Conservation (phyloP, 2,888 invertebrate genomes). For the Anthrax anthrax region DNA sequence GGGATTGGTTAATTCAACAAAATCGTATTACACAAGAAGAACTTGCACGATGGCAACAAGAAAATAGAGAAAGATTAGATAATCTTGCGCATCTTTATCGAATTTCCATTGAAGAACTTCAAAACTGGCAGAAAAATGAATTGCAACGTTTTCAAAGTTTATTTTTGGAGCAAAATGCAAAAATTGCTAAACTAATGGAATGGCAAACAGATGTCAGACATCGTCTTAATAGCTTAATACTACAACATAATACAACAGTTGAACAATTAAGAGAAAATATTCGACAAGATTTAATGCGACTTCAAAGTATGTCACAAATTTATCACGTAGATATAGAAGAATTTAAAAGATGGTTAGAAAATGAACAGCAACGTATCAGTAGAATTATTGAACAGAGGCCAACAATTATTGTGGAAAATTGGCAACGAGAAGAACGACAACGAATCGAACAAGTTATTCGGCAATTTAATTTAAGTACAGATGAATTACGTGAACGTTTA, state of each 20-base stretch:
- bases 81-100: slow-evolving; percentile 20
- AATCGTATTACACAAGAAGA: slow-evolving; percentile 25
- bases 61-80: slow-evolving; percentile 20
- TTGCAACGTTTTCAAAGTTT: slow-evolving; percentile 22
- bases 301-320: slow-evolving; percentile 21
- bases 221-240: slow-evolving; percentile 23
- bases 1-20: slow-evolving; percentile 30
- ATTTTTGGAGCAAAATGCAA: slow-evolving; percentile 23
- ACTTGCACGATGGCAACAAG: slow-evolving; percentile 26
- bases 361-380: slow-evolving; percentile 23
- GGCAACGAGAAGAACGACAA: slow-evolving; percentile 27
- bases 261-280: slow-evolving; percentile 25
- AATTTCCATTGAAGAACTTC: slow-evolving; percentile 21
- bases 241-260: slow-evolving; percentile 27
- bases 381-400: slow-evolving; percentile 19
- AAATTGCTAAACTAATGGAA: slow-evolving; percentile 16
- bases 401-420: slow-evolving; percentile 17
- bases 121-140: slow-evolving; percentile 27
- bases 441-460: slow-evolving; percentile 24
- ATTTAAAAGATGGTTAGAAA: slow-evolving; percentile 26
- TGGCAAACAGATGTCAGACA: slow-evolving; percentile 21
- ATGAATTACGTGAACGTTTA: slow-evolving; percentile 25
- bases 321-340: slow-evolving; percentile 28
- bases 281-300: slow-evolving; percentile 23
- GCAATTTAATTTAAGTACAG: slow-evolving; percentile 21